Evolutionary conservation across 2,113 vertebrate species (phyloP).

Genomic region (Maccullochella peelii): DNA sequence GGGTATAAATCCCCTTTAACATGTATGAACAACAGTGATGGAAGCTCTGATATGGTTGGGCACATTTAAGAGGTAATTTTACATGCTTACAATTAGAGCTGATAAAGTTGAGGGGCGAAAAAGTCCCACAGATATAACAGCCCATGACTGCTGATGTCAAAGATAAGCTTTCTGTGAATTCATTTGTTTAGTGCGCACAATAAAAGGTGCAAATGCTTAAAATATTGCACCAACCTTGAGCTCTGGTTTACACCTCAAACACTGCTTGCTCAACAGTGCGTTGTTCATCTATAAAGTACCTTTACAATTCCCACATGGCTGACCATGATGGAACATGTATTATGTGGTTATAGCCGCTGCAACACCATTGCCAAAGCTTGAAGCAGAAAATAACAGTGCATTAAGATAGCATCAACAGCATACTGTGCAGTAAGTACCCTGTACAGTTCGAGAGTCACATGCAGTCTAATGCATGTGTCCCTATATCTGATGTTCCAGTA

Average conservation of each 20-base stretch:
- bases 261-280: neutral
- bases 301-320: neutral
- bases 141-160: conserved; percentile 25
- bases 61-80: conserved; percentile 44
- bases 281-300: conserved; percentile 15
- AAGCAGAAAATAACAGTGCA: conserved; percentile 40
- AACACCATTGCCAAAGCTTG: neutral
- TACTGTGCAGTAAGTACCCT: conserved; percentile 8
- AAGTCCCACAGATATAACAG: neutral
- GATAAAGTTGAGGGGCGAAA: conserved; percentile 30
- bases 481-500: conserved; percentile 56
- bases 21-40: conserved; percentile 41
- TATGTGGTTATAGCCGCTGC: conserved; percentile 5
- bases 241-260: conserved; percentile 23
- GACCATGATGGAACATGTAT: conserved; percentile 25
- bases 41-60: conserved; percentile 43
- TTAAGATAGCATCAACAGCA: conserved; percentile 58
- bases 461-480: conserved; percentile 11
- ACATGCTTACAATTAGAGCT: conserved; percentile 49
- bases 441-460: conserved; percentile 2
- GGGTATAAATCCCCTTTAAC: conserved; percentile 42
- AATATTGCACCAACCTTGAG: neutral
- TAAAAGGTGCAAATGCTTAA: neutral
- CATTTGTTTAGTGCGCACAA: neutral
- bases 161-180: conserved; percentile 26